These are phyloP conservation scores for Calameuta filiformis DNA, from an alignment of 2,888 invertebrate species.

Conservation along the genomic window DNA sequence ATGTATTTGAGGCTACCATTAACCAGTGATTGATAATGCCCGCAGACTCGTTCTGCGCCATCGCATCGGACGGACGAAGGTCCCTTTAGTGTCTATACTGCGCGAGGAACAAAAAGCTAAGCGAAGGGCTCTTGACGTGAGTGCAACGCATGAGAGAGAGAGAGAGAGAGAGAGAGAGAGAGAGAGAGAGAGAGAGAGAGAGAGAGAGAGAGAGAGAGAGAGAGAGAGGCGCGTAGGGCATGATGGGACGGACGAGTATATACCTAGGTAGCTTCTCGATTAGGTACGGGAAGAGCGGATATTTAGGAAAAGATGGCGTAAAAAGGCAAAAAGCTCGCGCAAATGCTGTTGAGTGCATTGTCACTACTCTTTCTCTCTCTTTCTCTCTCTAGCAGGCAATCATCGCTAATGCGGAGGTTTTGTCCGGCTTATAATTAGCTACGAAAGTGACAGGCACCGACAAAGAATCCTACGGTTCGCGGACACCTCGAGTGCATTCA, in stretches of 20 bases:
- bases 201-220: not conserved
- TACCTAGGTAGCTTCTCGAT: not conserved
- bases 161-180: not conserved
- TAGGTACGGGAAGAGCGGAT: not conserved
- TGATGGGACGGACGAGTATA: not conserved
- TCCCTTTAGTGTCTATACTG: constrained; percentile 24
- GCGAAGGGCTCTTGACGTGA: not conserved
- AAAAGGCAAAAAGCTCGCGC: constrained; percentile 38
- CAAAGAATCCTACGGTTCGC: constrained; percentile 39
- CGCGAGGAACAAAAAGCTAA: not conserved
- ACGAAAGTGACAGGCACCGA: constrained; percentile 49
- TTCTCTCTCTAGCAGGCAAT: constrained; percentile 32
- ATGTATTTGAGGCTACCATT: constrained; percentile 55
- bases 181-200: not conserved
- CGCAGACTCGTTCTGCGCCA: constrained; percentile 53
- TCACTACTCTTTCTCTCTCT: constrained; percentile 22
- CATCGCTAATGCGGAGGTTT: constrained; percentile 52
- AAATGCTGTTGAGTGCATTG: constrained; percentile 29
- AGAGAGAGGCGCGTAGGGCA: constrained; percentile 21
- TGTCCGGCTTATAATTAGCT: constrained; percentile 53
- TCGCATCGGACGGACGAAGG: constrained; percentile 49
- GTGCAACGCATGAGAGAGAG: not conserved
- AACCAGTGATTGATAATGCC: constrained; percentile 57
- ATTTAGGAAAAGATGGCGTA: constrained; percentile 22
- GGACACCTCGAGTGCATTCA: constrained; percentile 26